Conservation (phyloP, 2,888 invertebrate genomes). For the Acronicta leporina region DNA sequence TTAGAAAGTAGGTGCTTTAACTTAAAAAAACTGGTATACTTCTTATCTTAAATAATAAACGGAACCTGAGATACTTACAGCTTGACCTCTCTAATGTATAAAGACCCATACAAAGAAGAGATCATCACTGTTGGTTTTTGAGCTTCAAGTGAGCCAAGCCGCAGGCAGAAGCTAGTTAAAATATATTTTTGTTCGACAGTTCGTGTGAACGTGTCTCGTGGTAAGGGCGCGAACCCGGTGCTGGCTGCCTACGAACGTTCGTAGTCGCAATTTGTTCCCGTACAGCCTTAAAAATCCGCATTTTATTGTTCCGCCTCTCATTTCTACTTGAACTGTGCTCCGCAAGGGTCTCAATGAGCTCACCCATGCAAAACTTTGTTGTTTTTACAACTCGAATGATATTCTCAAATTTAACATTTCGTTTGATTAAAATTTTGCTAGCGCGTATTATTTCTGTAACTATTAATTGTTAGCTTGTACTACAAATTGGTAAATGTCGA, state of each 20-base stretch:
- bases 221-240: conserved; percentile 77
- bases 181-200: conserved; percentile 7
- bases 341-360: conserved; percentile 69
- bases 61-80: too few species aligned
- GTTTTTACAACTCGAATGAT: conserved; percentile 50
- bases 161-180: too few species aligned
- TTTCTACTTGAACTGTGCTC: conserved; percentile 78
- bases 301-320: conserved; percentile 85
- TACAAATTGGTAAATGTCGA: conserved; percentile 6
- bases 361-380: conserved; percentile 57
- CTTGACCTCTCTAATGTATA: too few species aligned
- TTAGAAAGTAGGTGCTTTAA: too few species aligned
- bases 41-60: too few species aligned
- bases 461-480: neutral
- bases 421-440: conserved; percentile 20
- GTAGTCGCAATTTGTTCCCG: conserved; percentile 84
- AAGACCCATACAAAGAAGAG: too few species aligned
- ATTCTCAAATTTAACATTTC: conserved; percentile 13
- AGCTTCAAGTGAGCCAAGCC: too few species aligned
- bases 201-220: conserved; percentile 37
- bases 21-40: too few species aligned
- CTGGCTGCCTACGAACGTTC: conserved; percentile 73
- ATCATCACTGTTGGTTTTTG: too few species aligned
- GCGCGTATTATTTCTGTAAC: neutral
- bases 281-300: conserved; percentile 86